These are phyloP conservation scores for Acanthosepion pharaonis DNA, from an alignment of 2,888 invertebrate genomes.

Conservation along the genomic window DNA sequence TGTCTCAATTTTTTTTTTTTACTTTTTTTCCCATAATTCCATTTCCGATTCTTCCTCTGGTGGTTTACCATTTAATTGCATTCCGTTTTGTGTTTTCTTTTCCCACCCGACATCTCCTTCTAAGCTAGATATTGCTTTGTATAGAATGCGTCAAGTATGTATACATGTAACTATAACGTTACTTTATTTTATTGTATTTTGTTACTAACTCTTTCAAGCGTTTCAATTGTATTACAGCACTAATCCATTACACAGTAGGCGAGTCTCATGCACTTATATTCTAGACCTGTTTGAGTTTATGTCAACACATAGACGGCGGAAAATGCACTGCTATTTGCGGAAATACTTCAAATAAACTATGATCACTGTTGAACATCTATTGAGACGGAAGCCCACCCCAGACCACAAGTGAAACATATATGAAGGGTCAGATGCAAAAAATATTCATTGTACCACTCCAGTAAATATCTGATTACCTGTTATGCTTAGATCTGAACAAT, in stretches of 20 bases:
- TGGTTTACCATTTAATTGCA: neutral
- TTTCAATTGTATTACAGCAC: neutral
- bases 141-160: neutral
- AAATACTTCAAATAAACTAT: too few relatives aligned
- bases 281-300: neutral
- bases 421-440: too few relatives aligned
- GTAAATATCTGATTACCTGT: too few relatives aligned
- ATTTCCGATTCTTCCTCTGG: neutral
- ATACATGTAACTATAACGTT: neutral
- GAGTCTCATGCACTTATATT: neutral
- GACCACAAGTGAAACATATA: too few relatives aligned
- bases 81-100: neutral
- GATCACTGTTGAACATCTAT: too few relatives aligned
- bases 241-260: neutral
- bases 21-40: neutral
- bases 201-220: neutral
- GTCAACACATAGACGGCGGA: neutral
- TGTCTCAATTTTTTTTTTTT: neutral
- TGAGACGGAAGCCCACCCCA: too few relatives aligned
- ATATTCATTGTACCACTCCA: too few relatives aligned
- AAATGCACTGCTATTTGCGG: neutral
- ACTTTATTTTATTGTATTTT: neutral
- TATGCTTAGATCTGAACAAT: too few relatives aligned
- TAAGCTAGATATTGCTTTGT: neutral
- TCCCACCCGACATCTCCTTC: neutral